Base-by-base conservation (phyloP, 2,113 vertebrate genomes). In the Odontesthes bonariensis region DNA sequence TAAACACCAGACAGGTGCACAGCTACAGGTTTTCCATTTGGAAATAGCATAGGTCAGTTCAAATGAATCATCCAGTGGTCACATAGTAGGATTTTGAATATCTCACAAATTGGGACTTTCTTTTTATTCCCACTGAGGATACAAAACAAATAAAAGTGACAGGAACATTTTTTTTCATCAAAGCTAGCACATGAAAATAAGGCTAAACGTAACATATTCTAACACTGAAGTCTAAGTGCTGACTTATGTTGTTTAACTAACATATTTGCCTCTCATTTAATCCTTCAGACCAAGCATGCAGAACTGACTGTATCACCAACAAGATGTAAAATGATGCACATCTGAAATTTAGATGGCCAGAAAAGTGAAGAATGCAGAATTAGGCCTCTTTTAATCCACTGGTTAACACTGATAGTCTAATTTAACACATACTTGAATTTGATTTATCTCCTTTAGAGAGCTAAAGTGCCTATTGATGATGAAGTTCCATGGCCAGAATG, bases 141-240 rank as follows among this genome's bases (percentile, higher is more conserved):
- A 81, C 84, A 54, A 77, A 83, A 90, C 87, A 92, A 87, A 83
- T 82, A 63, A 79, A 87, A 77, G 72, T 75, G 82, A 86, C 82
- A 84, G 65, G 79, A 75, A 68, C n/a, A 58, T 79, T 32, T 77
- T 78, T 78, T 52, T 60, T 87, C 85, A 89, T 56, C 88, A 71
- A 88, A 86, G 62, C 60, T 82, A 84, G 76, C 76, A 88, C 85
- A 86, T 69, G 56, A 78, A 86, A 90, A 82, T 61, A 65, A 83
- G 86, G 75, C 62, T 63, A 65, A 83, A 73, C 54, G 71, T 42
- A 60, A 84, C 69, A 67, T 46, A 77, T 68, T n/a, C 66, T 44
- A 85, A 82, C 75, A 81, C 66, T 69, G 65, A 92, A 79, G 74
- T 79, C 52, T 66, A 74, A 75, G 46, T 75, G 68, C 63, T 51